Percentiles rank a stretch among this genome's conserved stretches.
phyloP scores from a whole-genome alignment of 2,113 vertebrate species.

The Xiphias gladius region DNA sequence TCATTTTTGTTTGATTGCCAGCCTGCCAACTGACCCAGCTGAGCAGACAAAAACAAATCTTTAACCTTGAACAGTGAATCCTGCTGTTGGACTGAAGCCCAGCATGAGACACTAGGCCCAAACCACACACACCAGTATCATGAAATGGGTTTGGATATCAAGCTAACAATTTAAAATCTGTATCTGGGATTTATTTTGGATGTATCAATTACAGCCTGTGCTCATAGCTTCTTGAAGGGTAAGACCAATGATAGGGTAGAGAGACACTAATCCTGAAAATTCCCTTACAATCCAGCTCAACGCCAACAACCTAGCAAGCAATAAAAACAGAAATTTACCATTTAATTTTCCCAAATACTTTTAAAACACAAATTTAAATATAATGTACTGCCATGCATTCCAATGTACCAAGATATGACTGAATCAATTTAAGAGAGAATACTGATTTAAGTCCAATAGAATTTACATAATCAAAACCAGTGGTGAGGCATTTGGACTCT shows the following conservation, averaged over 20 bases:
- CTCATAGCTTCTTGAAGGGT: constrained; percentile 25
- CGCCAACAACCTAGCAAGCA: constrained; percentile 24
- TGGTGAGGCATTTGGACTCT: constrained; percentile 13
- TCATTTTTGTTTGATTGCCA: constrained; percentile 1
- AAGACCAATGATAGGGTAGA: constrained; percentile 22
- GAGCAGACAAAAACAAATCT: constrained; percentile 6
- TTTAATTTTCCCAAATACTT: constrained; percentile 41
- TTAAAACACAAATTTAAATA: constrained; percentile 20
- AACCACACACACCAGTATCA: constrained; percentile 19
- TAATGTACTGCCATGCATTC: constrained; percentile 12
- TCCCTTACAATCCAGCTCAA: constrained; percentile 22
- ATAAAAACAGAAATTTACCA: constrained; percentile 25
- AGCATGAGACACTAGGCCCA: constrained; percentile 5
- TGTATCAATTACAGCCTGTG: constrained; percentile 24
- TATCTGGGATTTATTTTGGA: constrained; percentile 41
- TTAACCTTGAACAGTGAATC: constrained; percentile 1
- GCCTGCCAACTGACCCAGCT: background rate
- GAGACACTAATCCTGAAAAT: constrained; percentile 29
- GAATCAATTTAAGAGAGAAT: constrained; percentile 28
- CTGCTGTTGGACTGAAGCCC: constrained; percentile 13
- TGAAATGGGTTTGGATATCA: constrained; percentile 28
- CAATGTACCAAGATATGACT: constrained; percentile 25
- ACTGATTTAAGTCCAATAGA: constrained; percentile 31
- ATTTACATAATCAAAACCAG: constrained; percentile 57
- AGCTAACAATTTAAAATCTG: constrained; percentile 38